Evolutionary conservation across 2,113 vertebrate species (phyloP).

Genomic region (Rissa tridactyla): DNA sequence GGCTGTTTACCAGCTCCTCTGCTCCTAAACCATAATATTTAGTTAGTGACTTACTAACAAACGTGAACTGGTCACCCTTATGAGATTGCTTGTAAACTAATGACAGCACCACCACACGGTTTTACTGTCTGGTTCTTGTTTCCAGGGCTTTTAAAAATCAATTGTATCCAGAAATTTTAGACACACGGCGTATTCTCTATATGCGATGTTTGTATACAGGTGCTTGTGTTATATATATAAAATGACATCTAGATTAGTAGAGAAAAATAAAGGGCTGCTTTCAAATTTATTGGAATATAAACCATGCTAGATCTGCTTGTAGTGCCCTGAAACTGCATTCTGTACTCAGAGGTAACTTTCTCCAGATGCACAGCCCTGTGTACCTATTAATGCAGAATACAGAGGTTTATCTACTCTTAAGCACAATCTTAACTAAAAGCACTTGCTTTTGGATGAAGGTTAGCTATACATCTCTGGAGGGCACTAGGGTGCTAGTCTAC

Average conservation of each 20-base stretch:
- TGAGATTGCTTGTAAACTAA: background rate
- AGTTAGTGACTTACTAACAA: conserved; percentile 51
- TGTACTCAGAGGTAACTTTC: background rate
- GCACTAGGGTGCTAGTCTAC: background rate
- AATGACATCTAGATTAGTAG: background rate
- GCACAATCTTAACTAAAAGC: background rate
- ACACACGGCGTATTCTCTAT: rapidly evolving
- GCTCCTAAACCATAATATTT: conserved; percentile 53
- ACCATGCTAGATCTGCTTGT: background rate
- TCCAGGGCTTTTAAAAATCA: background rate
- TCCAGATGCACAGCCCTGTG: background rate
- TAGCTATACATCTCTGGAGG: background rate
- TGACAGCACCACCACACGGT: too few relatives aligned
- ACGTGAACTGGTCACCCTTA: background rate
- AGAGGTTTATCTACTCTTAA: background rate
- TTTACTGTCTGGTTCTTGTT: background rate
- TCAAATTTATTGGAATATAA: background rate
- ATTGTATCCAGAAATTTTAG: background rate
- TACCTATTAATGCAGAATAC: background rate
- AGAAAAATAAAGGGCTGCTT: background rate
- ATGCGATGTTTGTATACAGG: background rate
- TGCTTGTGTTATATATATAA: background rate
- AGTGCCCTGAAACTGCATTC: background rate
- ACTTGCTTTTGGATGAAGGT: rapidly evolving
- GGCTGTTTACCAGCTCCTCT: conserved; percentile 31